Base-by-base conservation (phyloP, 2,797 vertebrate genomes). In the Lacerta viridis region DNA sequence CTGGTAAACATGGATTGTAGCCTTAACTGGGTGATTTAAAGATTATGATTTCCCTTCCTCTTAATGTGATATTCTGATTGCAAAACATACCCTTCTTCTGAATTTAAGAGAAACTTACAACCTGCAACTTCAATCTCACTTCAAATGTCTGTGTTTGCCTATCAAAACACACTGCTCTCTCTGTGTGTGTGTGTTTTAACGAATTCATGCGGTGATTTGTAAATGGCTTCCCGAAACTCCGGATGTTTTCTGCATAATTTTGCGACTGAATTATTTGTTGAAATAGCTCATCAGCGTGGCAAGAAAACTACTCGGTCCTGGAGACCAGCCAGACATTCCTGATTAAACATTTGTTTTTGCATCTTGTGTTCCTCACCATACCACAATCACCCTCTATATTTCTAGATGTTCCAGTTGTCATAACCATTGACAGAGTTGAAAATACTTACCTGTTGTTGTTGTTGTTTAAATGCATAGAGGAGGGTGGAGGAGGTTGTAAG, bases 391-490 rank as follows among this genome's bases (percentile, higher is more conserved):
- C 66, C 66, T 88, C 83, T 87, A 78, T 85, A 94, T 88, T 78
- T 94, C 88, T 87, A 83, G 85, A 50, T 80, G 90, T 92, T 95
- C 92, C 94, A 95, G 91, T 90, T 84, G 86, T 96, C 93, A 94
- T 84, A 87, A 90, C 83, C 91, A 93, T 91, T 82, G 55, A 46
- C 36, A 94, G 85, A 95, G 93, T 74, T 80, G n/a, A 94, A 93
- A 94, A 94, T 92, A 93, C 33, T 91, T 90, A 93, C 94, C 90
- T 94, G 90, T 43, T 43, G 6, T 43, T 43, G 4, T 4, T 33
- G 33, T 41, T 41, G 41, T 6, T 43, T 43, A 55, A 55, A 55
- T 91, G 50, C 18, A 33, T 86, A 88, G 79, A 59, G 84, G 80
- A 20, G 90, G 77, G 90, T 61, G 9, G 59, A 20, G 39, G 68